Percentiles rank a stretch among this genome's conserved stretches.
Evolutionary conservation across 2,113 vertebrate species (phyloP).

Genomic region (Takifugu bimaculatus): DNA sequence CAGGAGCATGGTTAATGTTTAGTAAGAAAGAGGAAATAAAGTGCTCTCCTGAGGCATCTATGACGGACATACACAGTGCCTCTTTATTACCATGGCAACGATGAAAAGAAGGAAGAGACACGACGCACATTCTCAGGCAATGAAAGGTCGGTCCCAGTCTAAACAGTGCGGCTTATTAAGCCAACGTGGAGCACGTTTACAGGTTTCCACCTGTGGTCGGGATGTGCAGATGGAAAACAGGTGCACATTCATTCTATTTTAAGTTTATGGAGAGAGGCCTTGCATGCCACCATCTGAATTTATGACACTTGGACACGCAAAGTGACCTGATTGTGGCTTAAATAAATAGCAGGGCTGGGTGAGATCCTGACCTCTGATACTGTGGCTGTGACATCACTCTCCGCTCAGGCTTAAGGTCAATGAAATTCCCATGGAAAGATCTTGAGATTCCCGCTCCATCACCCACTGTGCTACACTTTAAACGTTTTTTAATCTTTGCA

Average conservation of each 20-base stretch:
- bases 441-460: too few relatives aligned
- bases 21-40: slow-evolving; percentile 35
- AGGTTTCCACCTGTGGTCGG: slow-evolving; percentile 31
- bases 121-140: slow-evolving; percentile 33
- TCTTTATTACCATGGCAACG: slow-evolving; percentile 56
- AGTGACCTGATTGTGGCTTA: neutral
- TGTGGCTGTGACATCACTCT: too few relatives aligned
- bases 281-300: slow-evolving; percentile 4
- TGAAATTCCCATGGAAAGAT: too few relatives aligned
- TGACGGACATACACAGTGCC: slow-evolving; percentile 36
- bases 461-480: too few relatives aligned
- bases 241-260: slow-evolving; percentile 18
- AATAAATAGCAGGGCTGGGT: neutral
- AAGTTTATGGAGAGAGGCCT: slow-evolving; percentile 22
- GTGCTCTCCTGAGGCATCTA: slow-evolving; percentile 6
- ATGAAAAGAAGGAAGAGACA: slow-evolving; percentile 45
- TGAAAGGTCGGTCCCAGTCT: slow-evolving; percentile 48
- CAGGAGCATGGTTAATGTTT: slow-evolving; percentile 44
- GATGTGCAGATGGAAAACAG: slow-evolving; percentile 20
- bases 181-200: slow-evolving; percentile 16
- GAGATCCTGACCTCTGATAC: too few relatives aligned
- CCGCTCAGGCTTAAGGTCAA: too few relatives aligned
- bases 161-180: slow-evolving; percentile 45
- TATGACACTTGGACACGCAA: neutral
- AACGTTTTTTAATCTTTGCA: too few relatives aligned